Conservation (phyloP, 2,113 vertebrate species). For the Hemichromis elongatus region DNA sequence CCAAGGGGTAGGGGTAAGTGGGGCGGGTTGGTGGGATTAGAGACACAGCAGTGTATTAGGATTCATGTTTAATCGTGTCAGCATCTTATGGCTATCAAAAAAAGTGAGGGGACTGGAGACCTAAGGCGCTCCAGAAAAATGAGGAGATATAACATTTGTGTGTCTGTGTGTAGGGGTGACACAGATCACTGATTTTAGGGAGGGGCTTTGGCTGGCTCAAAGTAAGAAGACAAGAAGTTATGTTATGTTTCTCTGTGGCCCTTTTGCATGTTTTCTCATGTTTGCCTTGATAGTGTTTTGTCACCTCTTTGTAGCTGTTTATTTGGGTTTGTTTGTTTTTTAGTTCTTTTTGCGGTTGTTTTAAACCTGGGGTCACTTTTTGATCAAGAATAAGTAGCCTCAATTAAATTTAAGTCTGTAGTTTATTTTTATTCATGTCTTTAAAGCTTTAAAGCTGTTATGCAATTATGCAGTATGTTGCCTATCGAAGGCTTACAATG, state of each 20-base stretch:
- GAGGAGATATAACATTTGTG: conserved; percentile 9
- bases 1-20: not conserved
- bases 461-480: not conserved
- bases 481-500: not conserved
- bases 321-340: no score
- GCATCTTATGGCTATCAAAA: conserved; percentile 82
- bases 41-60: conserved; percentile 76
- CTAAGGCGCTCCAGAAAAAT: conserved; percentile 54
- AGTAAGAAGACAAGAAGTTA: not conserved
- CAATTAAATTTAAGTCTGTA: not conserved
- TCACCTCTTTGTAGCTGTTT: not conserved
- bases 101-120: conserved; percentile 83
- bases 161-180: conserved; percentile 12
- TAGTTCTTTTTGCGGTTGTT: not conserved
- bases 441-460: not conserved
- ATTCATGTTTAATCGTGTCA: conserved; percentile 91
- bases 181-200: not conserved
- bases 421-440: not conserved
- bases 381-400: not conserved
- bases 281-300: not conserved
- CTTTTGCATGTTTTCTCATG: not conserved
- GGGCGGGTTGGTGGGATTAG: not conserved
- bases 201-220: not conserved
- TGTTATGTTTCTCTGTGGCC: not conserved
- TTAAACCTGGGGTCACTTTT: not conserved